A percentile compares a stretch with the other conserved stretches of the same genome.
These are phyloP conservation scores for Alligator mississippiensis DNA, from an alignment of 2,113 vertebrate genomes.

Conservation along the genomic window DNA sequence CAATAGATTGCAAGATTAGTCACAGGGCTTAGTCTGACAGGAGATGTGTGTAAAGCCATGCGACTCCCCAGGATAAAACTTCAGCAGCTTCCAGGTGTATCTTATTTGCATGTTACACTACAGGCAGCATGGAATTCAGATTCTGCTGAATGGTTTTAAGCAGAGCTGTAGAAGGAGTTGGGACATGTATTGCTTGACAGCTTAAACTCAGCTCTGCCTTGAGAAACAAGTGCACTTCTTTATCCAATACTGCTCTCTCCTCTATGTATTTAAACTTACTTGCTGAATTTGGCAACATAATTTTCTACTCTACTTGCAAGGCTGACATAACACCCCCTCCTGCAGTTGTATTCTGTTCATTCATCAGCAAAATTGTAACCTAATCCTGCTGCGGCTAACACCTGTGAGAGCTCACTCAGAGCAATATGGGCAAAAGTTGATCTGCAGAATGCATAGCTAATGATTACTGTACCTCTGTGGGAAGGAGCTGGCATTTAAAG, in stretches of 20 bases:
- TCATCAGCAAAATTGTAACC: not conserved
- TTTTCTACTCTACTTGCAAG: not conserved
- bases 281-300: not conserved
- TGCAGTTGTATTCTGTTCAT: not conserved
- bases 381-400: not conserved
- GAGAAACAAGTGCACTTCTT: not conserved
- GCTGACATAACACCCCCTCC: rapidly evolving
- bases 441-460: not conserved
- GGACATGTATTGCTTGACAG: not conserved
- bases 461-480: not conserved
- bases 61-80: rapidly evolving
- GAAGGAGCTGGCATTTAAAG: not conserved
- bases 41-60: not conserved
- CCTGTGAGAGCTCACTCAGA: not conserved
- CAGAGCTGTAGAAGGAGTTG: not conserved
- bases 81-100: not conserved
- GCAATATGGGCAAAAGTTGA: not conserved
- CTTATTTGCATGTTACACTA: rapidly evolving
- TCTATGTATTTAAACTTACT: rapidly evolving
- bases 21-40: not conserved
- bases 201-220: rapidly evolving
- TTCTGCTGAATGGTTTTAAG: not conserved
- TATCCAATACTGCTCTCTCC: not conserved
- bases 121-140: not conserved
- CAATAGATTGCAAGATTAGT: not conserved